A percentile compares a stretch with the other conserved stretches of the same genome.
Conservation (phyloP, 2,888 invertebrate genomes). For the Timema podura region DNA sequence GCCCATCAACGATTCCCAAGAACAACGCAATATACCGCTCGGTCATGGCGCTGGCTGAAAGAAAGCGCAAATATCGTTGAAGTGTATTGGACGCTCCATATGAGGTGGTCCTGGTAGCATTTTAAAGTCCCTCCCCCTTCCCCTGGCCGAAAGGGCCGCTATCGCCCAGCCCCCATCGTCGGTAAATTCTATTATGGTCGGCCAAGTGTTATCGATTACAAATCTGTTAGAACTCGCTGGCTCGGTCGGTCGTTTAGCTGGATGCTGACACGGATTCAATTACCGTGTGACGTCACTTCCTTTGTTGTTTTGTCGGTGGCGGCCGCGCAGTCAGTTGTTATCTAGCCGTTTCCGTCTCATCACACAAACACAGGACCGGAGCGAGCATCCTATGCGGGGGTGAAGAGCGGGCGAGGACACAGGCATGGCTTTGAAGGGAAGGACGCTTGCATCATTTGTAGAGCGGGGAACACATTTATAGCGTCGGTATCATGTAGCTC, state of each 20-base stretch:
- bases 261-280: conserved; percentile 24
- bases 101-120: too few species aligned
- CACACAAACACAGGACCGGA: conserved; percentile 25
- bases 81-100: too few species aligned
- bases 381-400: neutral
- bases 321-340: conserved; percentile 20
- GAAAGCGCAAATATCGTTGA: too few species aligned
- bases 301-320: conserved; percentile 20
- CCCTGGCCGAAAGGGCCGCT: conserved; percentile 1
- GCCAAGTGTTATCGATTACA: conserved; percentile 17
- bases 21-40: too few species aligned
- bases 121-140: too few species aligned
- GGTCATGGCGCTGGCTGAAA: too few species aligned
- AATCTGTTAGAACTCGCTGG: conserved; percentile 16
- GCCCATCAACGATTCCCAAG: too few species aligned
- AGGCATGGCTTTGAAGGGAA: too few species aligned
- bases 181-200: conserved; percentile 15
- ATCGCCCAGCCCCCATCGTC: conserved; percentile 11
- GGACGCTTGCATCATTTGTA: too few species aligned
- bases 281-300: conserved; percentile 28
- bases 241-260: conserved; percentile 16
- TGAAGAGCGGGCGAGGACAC: neutral
- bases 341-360: conserved; percentile 26
- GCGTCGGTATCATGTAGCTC: too few species aligned
- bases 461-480: too few species aligned